Percentiles rank a stretch among this genome's conserved stretches.
These are phyloP conservation scores for Fukomys damarensis DNA, from an alignment of 2,113 vertebrate genomes.

Conservation along the genomic window DNA sequence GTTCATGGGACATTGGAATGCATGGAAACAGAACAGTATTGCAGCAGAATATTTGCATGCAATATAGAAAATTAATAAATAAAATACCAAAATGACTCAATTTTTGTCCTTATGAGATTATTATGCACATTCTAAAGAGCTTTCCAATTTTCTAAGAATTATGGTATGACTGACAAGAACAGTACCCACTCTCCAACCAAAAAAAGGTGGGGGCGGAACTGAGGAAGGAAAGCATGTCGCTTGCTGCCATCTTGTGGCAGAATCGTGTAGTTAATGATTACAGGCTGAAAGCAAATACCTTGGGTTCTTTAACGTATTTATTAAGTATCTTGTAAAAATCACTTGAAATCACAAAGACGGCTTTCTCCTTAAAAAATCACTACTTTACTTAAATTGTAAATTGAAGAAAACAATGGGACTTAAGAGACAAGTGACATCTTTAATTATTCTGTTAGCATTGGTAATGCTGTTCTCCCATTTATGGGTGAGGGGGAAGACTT, in stretches of 20 bases:
- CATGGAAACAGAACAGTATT: neutral
- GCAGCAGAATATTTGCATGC: neutral
- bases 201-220: neutral
- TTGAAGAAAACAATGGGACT: neutral
- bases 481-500: neutral
- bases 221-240: neutral
- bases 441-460: neutral
- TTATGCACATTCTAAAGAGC: neutral
- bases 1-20: neutral
- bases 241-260: slow-evolving; percentile 71
- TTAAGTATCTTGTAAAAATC: neutral
- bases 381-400: neutral
- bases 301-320: neutral
- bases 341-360: neutral
- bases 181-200: neutral
- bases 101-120: neutral
- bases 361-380: neutral
- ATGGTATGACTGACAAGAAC: rapidly evolving
- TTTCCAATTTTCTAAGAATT: neutral
- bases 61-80: neutral
- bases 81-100: slow-evolving; percentile 21
- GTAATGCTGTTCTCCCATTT: neutral
- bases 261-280: neutral
- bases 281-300: neutral
- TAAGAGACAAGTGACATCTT: neutral